Evolutionary conservation across 2,113 vertebrate genomes (phyloP), one percentile per base, ranked within the genome.

Genomic region (Paramormyrops kingsleyae): DNA sequence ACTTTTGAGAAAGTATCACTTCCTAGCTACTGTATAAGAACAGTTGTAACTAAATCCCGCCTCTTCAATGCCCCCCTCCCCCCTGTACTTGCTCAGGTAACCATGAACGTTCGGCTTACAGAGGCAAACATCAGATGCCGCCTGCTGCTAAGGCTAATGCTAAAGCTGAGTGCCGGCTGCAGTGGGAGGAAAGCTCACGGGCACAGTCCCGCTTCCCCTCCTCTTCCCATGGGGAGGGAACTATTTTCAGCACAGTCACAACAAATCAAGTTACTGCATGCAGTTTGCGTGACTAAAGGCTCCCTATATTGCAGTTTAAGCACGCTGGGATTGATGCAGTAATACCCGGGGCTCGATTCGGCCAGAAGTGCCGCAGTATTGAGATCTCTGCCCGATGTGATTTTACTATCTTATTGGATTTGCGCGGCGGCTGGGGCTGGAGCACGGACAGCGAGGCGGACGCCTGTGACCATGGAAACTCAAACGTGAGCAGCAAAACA

Each of bases 341-440:
- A 13, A 44, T n/a, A 46, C 42, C 24, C 21, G 21, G 10, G 39
- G 87, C 53, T 39, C 39, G 2, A 19, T 62, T 56, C 15, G 21
- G 42, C 53, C 35, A 19, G 3, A 66, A 13, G 35, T 44, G 50
- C 17, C 21, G 39, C 31, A 44, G 44, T 80, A 80, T 88, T 62
- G 56, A 88, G 42, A 88, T 44, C 52, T n/a, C 42, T 27, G 50
- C 39, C 17, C 39, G 3, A 17, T 80, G 56, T 66, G 21, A 62
- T 88, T 59, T 66, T 66, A 87, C 39, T 44, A 46, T 46, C 31
- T 88, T 88, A 88, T 66, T 88, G 52, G 52, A 88, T 88, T 88
- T 46, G 39, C 9, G 42, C 21, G 56, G 53, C 19, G 53, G 50
- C 87, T 42, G 2, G 39, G 53, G 13, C 10, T 42, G 27, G n/a